Conservation (phyloP, 2,888 invertebrate species). For the Parascotia fuliginaria region DNA sequence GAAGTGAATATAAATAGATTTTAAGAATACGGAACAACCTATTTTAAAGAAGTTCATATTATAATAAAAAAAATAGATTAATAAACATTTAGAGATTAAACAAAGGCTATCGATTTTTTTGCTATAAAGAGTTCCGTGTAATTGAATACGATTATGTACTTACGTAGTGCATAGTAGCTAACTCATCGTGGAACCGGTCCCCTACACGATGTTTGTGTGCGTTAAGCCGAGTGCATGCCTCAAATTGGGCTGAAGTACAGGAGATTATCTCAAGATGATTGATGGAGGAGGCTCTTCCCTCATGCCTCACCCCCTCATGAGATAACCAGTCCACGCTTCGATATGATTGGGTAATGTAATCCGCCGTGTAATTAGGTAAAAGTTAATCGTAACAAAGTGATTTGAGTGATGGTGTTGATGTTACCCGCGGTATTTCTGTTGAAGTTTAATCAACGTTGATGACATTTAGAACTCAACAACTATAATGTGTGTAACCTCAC, state of each 20-base stretch:
- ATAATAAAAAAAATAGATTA: too few relatives aligned
- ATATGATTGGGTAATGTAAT: conserved; percentile 49
- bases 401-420: conserved; percentile 5
- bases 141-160: too few relatives aligned
- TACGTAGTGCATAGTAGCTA: conserved; percentile 19
- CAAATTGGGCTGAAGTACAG: conserved; percentile 85
- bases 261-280: conserved; percentile 89
- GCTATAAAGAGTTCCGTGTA: too few relatives aligned
- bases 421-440: background rate
- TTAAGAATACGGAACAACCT: too few relatives aligned
- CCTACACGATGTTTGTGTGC: conserved; percentile 55
- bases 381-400: conserved; percentile 34
- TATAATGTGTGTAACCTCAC: too few relatives aligned
- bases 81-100: too few relatives aligned
- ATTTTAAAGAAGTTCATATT: too few relatives aligned
- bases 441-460: too few relatives aligned
- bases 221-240: conserved; percentile 80
- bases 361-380: conserved; percentile 48
- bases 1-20: conserved; percentile 16
- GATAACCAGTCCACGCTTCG: conserved; percentile 44
- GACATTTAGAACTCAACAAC: too few relatives aligned
- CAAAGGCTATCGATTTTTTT: too few relatives aligned
- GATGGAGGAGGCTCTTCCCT: conserved; percentile 70
- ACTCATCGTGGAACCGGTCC: conserved; percentile 37
- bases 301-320: conserved; percentile 10